These are phyloP conservation scores for Scaptomyza parva DNA, from an alignment of 2,888 invertebrate species.

Conservation along the genomic window DNA sequence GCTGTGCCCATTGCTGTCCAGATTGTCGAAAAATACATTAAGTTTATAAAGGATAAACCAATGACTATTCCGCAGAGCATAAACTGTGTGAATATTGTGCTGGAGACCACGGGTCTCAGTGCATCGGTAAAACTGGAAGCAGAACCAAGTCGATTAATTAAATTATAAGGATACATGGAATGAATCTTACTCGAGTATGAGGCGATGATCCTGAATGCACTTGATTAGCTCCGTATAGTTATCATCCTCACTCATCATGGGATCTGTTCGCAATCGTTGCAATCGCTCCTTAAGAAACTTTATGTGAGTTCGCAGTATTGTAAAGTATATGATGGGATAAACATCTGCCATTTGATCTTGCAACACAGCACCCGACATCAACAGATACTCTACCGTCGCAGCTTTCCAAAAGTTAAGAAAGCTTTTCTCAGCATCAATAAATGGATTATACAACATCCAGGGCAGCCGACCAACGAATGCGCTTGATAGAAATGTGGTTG, in stretches of 20 bases:
- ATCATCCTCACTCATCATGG: conserved; percentile 10
- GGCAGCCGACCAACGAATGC: conserved; percentile 31
- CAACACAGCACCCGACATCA: conserved; percentile 39
- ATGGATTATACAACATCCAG: conserved; percentile 52
- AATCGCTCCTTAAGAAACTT: conserved; percentile 40
- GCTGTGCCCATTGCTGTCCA: conserved; percentile 47
- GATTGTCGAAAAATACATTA: conserved; percentile 57
- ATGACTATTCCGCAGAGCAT: conserved; percentile 56
- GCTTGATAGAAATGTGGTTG: conserved; percentile 28
- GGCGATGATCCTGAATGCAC: conserved; percentile 52
- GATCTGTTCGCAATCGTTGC: conserved; percentile 37
- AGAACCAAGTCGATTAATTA: too few species aligned
- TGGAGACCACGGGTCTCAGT: conserved; percentile 51
- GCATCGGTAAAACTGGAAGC: conserved; percentile 46
- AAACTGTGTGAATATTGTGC: conserved; percentile 61
- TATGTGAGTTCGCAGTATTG: conserved; percentile 44
- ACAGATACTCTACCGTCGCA: conserved; percentile 16
- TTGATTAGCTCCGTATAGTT: conserved; percentile 47
- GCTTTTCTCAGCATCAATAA: conserved; percentile 33
- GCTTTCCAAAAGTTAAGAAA: conserved; percentile 32
- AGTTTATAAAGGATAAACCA: conserved; percentile 50
- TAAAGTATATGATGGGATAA: conserved; percentile 50
- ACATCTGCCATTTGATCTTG: conserved; percentile 49
- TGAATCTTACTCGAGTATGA: conserved; percentile 52
- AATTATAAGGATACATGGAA: too few species aligned